These are phyloP conservation scores for Leptothorax acervorum DNA, from an alignment of 2,888 invertebrate genomes.

Conservation along the genomic window DNA sequence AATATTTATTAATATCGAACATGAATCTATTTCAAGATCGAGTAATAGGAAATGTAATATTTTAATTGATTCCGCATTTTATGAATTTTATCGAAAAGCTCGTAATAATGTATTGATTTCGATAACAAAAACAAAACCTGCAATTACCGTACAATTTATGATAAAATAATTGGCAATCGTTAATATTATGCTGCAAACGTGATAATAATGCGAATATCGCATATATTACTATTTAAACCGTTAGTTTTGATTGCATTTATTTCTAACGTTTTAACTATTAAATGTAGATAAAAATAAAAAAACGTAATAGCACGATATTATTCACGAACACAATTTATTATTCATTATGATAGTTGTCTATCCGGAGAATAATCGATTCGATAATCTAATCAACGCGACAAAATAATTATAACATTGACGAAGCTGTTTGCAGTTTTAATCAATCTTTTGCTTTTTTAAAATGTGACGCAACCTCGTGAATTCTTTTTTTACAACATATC, in stretches of 20 bases:
- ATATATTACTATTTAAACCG: neutral
- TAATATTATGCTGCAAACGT: neutral
- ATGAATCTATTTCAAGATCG: neutral
- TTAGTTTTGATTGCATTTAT: neutral
- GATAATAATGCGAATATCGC: neutral
- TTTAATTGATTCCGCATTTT: neutral
- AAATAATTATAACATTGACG: slow-evolving; percentile 16
- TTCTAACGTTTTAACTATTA: neutral
- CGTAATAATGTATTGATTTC: neutral
- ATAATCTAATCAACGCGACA: neutral
- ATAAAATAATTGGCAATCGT: neutral
- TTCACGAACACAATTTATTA: neutral
- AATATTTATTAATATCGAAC: neutral
- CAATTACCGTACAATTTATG: neutral
- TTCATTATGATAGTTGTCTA: neutral
- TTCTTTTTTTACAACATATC: neutral
- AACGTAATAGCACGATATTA: neutral
- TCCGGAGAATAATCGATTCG: neutral
- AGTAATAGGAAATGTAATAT: neutral
- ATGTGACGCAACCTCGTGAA: neutral
- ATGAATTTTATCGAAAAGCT: neutral
- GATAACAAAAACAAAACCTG: neutral
- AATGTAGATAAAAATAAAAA: neutral
- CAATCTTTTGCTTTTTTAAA: neutral
- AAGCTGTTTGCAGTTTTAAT: neutral